A percentile compares a stretch with the other conserved stretches of the same genome.
Evolutionary conservation across 2,888 invertebrate genomes (phyloP).

Genomic region (Andrena dorsata): DNA sequence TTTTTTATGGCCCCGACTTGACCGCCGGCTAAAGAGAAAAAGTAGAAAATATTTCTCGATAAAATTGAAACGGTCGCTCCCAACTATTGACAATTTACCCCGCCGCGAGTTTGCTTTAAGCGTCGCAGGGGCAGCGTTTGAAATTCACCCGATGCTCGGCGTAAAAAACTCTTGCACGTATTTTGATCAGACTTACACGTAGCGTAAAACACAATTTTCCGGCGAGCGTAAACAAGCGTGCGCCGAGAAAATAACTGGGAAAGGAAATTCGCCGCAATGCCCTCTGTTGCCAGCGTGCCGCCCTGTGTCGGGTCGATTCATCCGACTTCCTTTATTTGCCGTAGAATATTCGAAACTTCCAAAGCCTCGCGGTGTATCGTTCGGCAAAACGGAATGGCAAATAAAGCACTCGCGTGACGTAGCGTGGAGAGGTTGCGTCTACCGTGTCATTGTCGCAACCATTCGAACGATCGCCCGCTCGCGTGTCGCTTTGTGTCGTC

Average conservation of each 20-base stretch:
- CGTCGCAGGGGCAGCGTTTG: background rate
- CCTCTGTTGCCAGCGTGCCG: background rate
- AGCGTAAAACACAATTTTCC: too few species aligned
- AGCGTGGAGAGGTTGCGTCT: too few species aligned
- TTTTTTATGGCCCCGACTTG: slow-evolving; percentile 2
- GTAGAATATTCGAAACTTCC: too few species aligned
- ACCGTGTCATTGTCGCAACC: too few species aligned
- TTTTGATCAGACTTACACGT: background rate
- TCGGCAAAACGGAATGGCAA: too few species aligned
- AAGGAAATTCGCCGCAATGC: background rate
- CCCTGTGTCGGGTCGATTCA: too few species aligned
- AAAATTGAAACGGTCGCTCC: slow-evolving; percentile 12
- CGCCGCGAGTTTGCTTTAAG: slow-evolving; percentile 26
- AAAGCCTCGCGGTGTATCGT: too few species aligned
- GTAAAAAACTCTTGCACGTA: background rate
- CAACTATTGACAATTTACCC: slow-evolving; percentile 10
- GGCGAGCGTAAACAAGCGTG: too few species aligned
- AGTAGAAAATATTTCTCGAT: slow-evolving; percentile 32
- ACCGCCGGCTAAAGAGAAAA: background rate
- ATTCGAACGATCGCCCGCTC: too few species aligned
- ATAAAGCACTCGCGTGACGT: too few species aligned
- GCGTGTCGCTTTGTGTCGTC: too few species aligned
- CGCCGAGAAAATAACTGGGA: background rate
- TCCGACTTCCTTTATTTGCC: too few species aligned
- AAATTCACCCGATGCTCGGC: background rate